A percentile compares a stretch with the other conserved stretches of the same genome.
Evolutionary conservation across 2,113 vertebrate genomes (phyloP).

Genomic region (Cololabis saira): DNA sequence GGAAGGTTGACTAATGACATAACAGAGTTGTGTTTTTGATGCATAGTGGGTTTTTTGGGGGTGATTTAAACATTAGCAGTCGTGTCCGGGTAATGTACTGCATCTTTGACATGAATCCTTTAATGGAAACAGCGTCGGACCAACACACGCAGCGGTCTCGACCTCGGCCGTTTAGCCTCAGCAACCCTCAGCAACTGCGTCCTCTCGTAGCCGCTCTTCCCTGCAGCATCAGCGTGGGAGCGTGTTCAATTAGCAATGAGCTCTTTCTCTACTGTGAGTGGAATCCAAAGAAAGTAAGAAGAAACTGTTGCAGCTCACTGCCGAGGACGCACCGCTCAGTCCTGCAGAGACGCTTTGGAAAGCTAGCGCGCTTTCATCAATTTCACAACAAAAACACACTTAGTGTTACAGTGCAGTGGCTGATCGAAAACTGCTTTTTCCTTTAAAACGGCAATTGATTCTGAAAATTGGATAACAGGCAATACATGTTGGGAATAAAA

Average conservation of each 20-base stretch:
- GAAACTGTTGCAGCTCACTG: constrained; percentile 9
- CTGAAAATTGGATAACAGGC: neutral
- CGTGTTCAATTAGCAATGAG: constrained; percentile 35
- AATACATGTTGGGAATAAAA: neutral
- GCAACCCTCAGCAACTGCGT: constrained; percentile 9
- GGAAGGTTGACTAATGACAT: neutral
- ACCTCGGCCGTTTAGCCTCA: constrained; percentile 4
- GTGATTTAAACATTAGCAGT: neutral
- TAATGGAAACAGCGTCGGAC: constrained; percentile 4
- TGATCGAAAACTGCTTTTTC: neutral
- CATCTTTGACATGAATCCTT: constrained; percentile 33
- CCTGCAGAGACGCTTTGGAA: constrained; percentile 26
- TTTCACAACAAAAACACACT: constrained; percentile 16
- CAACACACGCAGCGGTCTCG: constrained; percentile 6
- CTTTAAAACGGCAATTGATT: neutral
- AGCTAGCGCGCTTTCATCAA: neutral
- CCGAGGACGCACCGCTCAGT: neutral
- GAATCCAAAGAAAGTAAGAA: constrained; percentile 32
- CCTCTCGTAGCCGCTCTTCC: constrained; percentile 14
- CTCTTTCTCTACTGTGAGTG: constrained; percentile 14
- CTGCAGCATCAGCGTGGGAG: constrained; percentile 41
- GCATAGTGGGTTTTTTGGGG: no score
- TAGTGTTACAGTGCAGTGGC: neutral
- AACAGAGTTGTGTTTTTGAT: no score
- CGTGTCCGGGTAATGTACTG: neutral